Percentiles rank a stretch among this genome's conserved stretches.
These are phyloP conservation scores for Pedetes capensis DNA, from an alignment of 2,113 vertebrate species.

Conservation along the genomic window DNA sequence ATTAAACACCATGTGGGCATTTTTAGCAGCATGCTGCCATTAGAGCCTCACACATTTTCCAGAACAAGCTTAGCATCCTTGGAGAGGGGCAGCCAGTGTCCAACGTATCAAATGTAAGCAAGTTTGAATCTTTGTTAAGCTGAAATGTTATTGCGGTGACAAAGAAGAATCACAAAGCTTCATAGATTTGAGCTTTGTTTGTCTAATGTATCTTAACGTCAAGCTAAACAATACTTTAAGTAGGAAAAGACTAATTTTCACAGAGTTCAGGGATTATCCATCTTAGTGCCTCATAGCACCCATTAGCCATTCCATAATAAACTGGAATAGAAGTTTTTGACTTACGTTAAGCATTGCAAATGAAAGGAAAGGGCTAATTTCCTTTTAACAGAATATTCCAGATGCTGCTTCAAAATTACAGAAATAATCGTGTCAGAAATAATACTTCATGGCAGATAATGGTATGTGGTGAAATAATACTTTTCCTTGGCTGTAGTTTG, in stretches of 20 bases:
- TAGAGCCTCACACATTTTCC: constrained; percentile 31
- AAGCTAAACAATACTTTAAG: constrained; percentile 56
- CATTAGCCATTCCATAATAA: background rate
- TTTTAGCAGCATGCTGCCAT: constrained; percentile 15
- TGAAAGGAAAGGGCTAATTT: constrained; percentile 52
- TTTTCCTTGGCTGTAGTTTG: constrained; percentile 11
- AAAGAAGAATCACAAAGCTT: constrained; percentile 58
- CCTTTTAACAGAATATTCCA: background rate
- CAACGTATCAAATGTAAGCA: background rate
- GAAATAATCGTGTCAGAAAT: constrained; percentile 44
- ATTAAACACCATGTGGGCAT: background rate
- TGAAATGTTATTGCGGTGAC: constrained; percentile 59
- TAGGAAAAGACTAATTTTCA: constrained; percentile 77
- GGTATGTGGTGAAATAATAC: background rate
- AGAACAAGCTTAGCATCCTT: background rate
- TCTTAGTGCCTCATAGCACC: constrained; percentile 25
- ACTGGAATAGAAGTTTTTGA: background rate
- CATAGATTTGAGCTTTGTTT: constrained; percentile 46
- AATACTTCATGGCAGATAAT: background rate
- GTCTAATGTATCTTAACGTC: constrained; percentile 62
- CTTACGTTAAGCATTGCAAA: constrained; percentile 14
- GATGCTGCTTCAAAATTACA: constrained; percentile 15
- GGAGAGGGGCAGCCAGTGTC: constrained; percentile 37
- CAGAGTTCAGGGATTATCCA: constrained; percentile 18
- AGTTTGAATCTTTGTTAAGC: constrained; percentile 8